These are phyloP conservation scores for Spea bombifrons DNA, from an alignment of 2,113 vertebrate species.

Conservation along the genomic window DNA sequence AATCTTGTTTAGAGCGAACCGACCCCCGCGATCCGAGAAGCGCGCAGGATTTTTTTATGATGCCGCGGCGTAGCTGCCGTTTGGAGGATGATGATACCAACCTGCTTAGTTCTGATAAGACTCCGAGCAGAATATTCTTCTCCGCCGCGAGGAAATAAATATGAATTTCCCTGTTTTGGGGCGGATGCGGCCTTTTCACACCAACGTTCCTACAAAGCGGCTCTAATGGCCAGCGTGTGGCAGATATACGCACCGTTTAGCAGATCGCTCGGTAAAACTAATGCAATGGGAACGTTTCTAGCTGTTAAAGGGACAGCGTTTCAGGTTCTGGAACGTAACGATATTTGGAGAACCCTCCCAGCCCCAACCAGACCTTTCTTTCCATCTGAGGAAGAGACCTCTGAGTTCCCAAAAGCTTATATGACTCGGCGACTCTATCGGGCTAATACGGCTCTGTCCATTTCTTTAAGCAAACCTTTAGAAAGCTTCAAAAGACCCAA, in stretches of 20 bases:
- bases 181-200: neutral
- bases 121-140: neutral
- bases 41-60: neutral
- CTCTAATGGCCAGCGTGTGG: neutral
- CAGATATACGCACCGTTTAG: neutral
- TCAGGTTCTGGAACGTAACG: neutral
- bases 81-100: slow-evolving; percentile 11
- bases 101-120: slow-evolving; percentile 28
- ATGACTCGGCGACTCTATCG: no score
- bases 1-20: no score
- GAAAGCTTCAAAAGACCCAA: no score
- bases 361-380: no score
- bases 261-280: no score
- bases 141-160: slow-evolving; percentile 9
- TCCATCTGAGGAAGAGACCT: no score
- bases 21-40: neutral
- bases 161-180: neutral
- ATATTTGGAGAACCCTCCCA: no score
- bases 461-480: no score
- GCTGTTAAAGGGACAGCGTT: neutral
- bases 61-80: neutral
- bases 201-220: slow-evolving; percentile 3
- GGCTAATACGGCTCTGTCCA: no score
- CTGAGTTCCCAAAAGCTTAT: no score
- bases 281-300: no score